Base-by-base conservation (phyloP, 1,140 invertebrate genomes). In the Listronotus oregonensis region DNA sequence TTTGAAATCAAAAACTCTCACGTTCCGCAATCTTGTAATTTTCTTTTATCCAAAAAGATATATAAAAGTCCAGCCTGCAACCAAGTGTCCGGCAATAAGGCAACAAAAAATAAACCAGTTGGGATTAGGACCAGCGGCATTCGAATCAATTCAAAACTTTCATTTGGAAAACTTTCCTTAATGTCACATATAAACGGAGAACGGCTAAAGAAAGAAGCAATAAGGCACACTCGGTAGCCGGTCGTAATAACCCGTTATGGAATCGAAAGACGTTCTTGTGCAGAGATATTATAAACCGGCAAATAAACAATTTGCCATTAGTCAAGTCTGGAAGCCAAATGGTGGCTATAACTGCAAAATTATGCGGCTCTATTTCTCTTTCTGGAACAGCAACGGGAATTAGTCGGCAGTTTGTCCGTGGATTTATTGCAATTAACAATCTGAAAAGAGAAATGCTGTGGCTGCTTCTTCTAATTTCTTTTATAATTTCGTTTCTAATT, bases 281-380 rank as follows among this genome's bases (percentile, higher is more conserved):
- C 54, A 59, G 50, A 50, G 62, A 64, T 64, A 56, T 64, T 64
- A 69, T 66, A 68, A 64, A 71, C 65, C 59, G 61, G 64, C 67
- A 66, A 71, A 73, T 73, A 73, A 73, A 73, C 71, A 73, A 73
- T 69, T 55, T 55, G 52, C 65, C 71, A 73, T 73, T 73, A 73
- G 59, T 71, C 71, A 71, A 56, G 40, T 34, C 60, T 43, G 50
- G 50, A 34, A 46, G 60, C 58, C 58, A 47, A 61, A 61, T 47
- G 60, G 21, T 46, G 60, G 21, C 60, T 39, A 64, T 64, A 64
- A 56, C 62, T 55, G 62, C 52, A n/a, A 56, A 57, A 64, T 64
- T 55, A 57, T 64, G 32, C 62, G 62, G 32, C 49, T 44, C 60
- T 54, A 63, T 63, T 63, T 52, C 60, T 63, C 60, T 54, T 63